These are phyloP conservation scores for Gymnothorax reevesii DNA, from an alignment of 2,797 vertebrate species.

Conservation along the genomic window DNA sequence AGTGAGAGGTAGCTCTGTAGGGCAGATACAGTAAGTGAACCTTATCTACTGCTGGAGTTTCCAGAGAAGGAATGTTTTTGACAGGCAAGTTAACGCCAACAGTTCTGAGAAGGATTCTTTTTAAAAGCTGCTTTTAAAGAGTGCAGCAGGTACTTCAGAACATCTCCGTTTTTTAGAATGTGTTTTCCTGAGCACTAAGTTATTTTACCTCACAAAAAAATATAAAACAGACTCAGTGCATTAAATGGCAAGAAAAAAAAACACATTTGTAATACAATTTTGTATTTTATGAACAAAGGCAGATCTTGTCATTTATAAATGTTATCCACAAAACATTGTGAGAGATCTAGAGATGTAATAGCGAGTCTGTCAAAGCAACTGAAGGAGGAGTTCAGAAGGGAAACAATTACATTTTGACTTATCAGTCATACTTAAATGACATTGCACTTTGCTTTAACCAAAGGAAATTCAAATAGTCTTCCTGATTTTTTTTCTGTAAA, in stretches of 20 bases:
- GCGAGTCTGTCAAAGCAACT: not conserved
- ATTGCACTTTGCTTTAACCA: not conserved
- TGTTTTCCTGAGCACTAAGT: constrained; percentile 24
- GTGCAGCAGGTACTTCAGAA: not conserved
- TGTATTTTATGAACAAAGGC: not conserved
- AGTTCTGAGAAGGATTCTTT: not conserved
- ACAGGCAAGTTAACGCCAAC: constrained; percentile 17
- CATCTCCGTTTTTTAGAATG: not conserved
- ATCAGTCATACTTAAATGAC: not conserved
- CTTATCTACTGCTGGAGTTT: constrained; percentile 23
- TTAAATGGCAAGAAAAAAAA: not conserved
- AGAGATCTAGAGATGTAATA: not conserved
- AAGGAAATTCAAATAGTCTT: not conserved
- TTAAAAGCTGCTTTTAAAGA: constrained; percentile 7
- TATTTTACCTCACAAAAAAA: constrained; percentile 19
- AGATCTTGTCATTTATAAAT: not conserved
- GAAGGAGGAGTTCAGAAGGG: not conserved
- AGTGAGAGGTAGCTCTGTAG: constrained; percentile 22
- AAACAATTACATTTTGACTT: not conserved
- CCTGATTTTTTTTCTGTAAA: not conserved
- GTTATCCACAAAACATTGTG: not conserved
- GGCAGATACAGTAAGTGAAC: constrained; percentile 33
- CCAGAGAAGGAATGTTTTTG: constrained; percentile 23
- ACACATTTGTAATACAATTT: not conserved
- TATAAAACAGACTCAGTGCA: constrained; percentile 9